Conservation (phyloP, 2,113 vertebrate genomes). For the Microcebus tavaratra region DNA sequence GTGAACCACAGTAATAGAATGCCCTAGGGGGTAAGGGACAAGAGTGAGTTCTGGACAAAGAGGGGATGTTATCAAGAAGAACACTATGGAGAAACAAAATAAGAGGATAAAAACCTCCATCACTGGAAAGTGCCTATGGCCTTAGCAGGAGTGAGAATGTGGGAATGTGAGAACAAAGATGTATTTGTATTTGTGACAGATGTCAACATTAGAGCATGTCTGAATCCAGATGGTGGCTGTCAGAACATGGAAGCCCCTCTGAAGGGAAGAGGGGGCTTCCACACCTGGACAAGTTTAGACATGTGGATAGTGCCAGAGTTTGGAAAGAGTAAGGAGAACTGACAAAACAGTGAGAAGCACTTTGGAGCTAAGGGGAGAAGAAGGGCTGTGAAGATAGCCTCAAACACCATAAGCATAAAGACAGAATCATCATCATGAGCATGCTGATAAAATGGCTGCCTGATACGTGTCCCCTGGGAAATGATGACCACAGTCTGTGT, state of each 20-base stretch:
- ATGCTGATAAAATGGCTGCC: not conserved
- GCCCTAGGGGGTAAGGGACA: not conserved
- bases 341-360: not conserved
- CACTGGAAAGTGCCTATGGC: not conserved
- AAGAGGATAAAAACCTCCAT: not conserved
- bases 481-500: not conserved
- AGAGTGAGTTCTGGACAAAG: not conserved
- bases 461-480: not conserved
- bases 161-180: not conserved
- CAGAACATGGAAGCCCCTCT: not conserved
- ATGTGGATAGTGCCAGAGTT: accelerated
- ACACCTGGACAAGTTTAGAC: not conserved
- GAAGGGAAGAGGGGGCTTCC: not conserved
- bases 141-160: not conserved
- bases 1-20: not conserved
- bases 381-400: not conserved
- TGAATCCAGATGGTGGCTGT: not conserved
- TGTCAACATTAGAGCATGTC: not conserved
- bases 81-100: not conserved
- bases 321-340: not conserved
- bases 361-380: not conserved
- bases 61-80: not conserved
- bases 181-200: not conserved
- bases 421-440: not conserved
- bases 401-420: not conserved